Base-by-base conservation (phyloP, 2,797 vertebrate species). In the Clamator glandarius region DNA sequence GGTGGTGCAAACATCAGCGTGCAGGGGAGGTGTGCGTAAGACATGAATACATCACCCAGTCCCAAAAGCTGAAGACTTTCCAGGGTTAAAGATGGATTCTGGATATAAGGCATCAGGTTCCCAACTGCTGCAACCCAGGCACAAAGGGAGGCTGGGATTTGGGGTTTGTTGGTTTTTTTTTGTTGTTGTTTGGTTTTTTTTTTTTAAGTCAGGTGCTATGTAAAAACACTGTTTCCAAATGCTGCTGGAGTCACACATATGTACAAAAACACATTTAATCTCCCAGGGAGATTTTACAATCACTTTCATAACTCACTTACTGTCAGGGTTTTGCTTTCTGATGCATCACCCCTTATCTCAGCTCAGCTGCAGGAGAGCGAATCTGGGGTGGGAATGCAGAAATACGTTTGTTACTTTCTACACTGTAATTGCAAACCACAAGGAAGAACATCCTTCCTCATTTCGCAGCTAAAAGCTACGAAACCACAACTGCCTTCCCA, bases 181-280 rank as follows among this genome's bases (percentile, higher is more conserved):
- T 16, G 42, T 29, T 17, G 52, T 68, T 93, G 12, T 78, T 92
- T 90, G 6, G 18, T n/a, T 26, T 36, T 35, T 70, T 29, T 31
- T n/a, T 31, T 31, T 39, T 26, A 95, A 96, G 88, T 97, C 95
- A 97, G 94, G 96, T 97, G 96, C 95, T 92, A 79, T 94, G 82
- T 92, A 97, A 96, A 97, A 98, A 94, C 28, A 77, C 96, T 97
- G 96, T 97, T 97, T 97, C 97, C 97, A 94, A 95, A 97, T 87
- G 92, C 83, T 46, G 88, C 93, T 76, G 88, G 64, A 87, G 80
- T 73, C 92, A 92, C n/a, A 0, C 85, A 81, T 1, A 16, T 84
- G 63, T 93, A 79, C 78, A 51, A 79, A 81, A 85, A 91, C 23
- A 20, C 50, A 13, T 78, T 95, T 64, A 75, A 67, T 67, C 82